Percentiles rank a stretch among this genome's conserved stretches.
Evolutionary conservation across 2,113 vertebrate genomes (phyloP).

Genomic region (Nyctibius bracteatus): DNA sequence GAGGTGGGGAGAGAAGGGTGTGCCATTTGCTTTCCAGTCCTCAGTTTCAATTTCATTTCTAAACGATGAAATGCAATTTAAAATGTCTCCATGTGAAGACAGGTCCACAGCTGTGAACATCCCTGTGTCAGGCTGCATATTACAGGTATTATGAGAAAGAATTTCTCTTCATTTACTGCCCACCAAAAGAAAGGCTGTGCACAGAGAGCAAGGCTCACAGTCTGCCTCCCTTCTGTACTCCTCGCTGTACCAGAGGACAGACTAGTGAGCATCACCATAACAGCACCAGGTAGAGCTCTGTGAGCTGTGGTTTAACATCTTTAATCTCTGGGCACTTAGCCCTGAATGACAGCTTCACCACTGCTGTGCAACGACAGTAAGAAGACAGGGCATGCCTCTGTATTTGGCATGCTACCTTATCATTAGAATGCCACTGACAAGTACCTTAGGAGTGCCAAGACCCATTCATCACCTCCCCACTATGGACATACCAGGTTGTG

Average conservation of each 20-base stretch:
- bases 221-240: neutral
- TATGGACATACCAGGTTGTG: neutral
- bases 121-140: neutral
- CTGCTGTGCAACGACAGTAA: neutral
- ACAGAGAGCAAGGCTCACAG: rapidly evolving
- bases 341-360: neutral
- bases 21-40: neutral
- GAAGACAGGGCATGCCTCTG: neutral
- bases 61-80: neutral
- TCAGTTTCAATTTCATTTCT: neutral
- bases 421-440: neutral
- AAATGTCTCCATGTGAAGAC: neutral
- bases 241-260: neutral
- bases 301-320: neutral
- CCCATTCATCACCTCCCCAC: neutral
- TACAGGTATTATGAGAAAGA: neutral
- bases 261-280: neutral
- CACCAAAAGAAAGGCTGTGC: neutral
- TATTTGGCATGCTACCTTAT: neutral
- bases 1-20: neutral
- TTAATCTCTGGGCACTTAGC: neutral
- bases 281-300: neutral
- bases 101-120: neutral
- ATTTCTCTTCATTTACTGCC: neutral
- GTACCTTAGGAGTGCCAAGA: neutral